Evolutionary conservation across 2,888 invertebrate species (phyloP), one percentile per base, ranked within the genome.

Genomic region (Xanthorhoe spadicearia): DNA sequence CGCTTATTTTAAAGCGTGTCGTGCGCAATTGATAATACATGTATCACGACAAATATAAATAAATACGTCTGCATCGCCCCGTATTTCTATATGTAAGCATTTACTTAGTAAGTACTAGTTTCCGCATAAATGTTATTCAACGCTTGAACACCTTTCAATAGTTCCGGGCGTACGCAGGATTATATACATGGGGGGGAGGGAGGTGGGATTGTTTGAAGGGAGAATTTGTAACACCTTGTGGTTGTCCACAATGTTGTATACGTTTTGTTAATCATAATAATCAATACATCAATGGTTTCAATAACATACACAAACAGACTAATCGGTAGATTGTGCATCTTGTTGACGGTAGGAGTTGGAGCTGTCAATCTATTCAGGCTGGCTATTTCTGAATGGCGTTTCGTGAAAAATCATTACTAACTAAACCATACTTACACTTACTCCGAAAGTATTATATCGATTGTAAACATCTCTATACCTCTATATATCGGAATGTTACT

Each of bases 71-170:
- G 35, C 55, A 59, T 32, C 49, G 17, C 23, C 38, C n/a, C 49
- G 38, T 38, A 60, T 51, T 19, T 60, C 7, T 18, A 51, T 43
- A 19, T 35, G 32, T 54, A 5, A 52, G 54, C 38, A 61, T 61
- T 10, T 52, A 52, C n/a, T n/a, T n/a, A n/a, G n/a, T n/a, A n/a
- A n/a, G 61, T 58, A 50, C 59, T 58, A 55, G 52, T 66, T 60
- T 60, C 46, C 35, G 59, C 59, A 55, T 61, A 49, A 35, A 55
- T 60, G 43, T 52, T 49, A 56, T 46, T 43, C 50, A 46, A 58
- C 51, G 64, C 61, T 64, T 64, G 3, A 51, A 53, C 46, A 46
- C 18, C 49, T 48, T 35, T 43, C 18, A 53, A 18, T 57, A 35
- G 53, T 54, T 46, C 23, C 7, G 53, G 53, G 17, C 50, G 54